Evolutionary conservation across 2,113 vertebrate species (phyloP), one percentile per base, ranked within the genome.

Genomic region (Patagioenas fasciata): DNA sequence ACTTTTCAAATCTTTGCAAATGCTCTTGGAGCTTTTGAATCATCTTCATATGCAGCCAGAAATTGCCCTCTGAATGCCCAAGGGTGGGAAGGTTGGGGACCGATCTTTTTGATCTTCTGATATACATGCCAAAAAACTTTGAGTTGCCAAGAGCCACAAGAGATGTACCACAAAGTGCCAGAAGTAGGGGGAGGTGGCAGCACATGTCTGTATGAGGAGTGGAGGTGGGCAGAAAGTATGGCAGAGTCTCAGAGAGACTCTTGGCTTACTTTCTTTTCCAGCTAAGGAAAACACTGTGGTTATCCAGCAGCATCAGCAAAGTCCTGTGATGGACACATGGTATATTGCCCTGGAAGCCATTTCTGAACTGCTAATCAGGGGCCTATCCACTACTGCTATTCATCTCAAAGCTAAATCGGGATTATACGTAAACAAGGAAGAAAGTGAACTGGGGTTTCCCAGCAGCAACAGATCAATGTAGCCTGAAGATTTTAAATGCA

Each of bases 361-460:
- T 81, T 60, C 34, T 51, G 40, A 88, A 21, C 25, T 20, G 32
- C 6, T 47, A 34, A 79, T n/a, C 36, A 62, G 48, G 53, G 77
- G 40, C 5, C 54, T 58, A 8, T 18, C 48, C 50, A 10, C n/a
- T 40, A 4, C 31, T 21, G 34, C 25, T 67, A 4, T 42, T 89
- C 38, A 47, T 34, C 58, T 93, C 69, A 60, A 81, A 89, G 29
- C 7, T 85, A 42, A 60, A 87, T 79, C 29, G 16, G 60, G 25
- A 6, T 94, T 96, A 26, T 48, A 51, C 3, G 20, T 67, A 87
- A 96, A 89, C 42, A 89, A 89, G 85, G 73, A 89, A 88, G 61
- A 92, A 93, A 81, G 47, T 42, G 14, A 66, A 21, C 28, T n/a
- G 28, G 9, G 17, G 77, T 91, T 86, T 31, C 86, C 75, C 85